These are phyloP conservation scores for Corythoichthys haematopterus DNA, from an alignment of 2,113 vertebrate species.

Conservation along the genomic window DNA sequence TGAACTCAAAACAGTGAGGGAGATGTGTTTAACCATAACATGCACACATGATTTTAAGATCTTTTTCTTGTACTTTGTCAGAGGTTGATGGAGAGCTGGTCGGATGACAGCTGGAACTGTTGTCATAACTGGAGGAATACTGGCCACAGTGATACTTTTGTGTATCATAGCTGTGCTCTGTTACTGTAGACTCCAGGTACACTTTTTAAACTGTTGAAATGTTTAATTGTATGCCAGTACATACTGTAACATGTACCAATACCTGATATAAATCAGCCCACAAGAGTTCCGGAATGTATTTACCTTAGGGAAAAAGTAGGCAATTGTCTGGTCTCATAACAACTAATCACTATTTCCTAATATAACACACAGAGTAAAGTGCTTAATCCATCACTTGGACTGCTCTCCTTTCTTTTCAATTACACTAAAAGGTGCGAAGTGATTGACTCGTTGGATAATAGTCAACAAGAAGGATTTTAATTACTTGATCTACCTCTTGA, in stretches of 20 bases:
- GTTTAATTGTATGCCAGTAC: background rate
- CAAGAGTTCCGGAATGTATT: background rate
- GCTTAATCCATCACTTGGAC: no score
- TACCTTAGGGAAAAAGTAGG: background rate
- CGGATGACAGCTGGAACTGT: conserved; percentile 99
- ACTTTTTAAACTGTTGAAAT: conserved; percentile 57
- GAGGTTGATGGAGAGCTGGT: conserved; percentile 97
- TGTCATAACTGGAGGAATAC: conserved; percentile 99
- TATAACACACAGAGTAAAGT: no score
- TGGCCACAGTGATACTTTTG: conserved; percentile 96
- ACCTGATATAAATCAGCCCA: background rate
- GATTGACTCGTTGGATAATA: no score
- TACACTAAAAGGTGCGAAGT: no score
- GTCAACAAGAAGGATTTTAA: no score
- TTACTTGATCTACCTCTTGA: no score
- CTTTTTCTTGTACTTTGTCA: conserved; percentile 54
- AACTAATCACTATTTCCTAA: no score
- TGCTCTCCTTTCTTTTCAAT: no score
- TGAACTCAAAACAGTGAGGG: background rate
- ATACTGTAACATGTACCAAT: background rate
- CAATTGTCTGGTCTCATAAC: no score
- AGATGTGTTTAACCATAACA: background rate
- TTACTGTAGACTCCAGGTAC: conserved; percentile 97
- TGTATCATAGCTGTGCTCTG: conserved; percentile 97
- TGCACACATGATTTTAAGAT: background rate